phyloP scores from a whole-genome alignment of 1,140 invertebrate genomes.

The Platyscapa corneri region DNA sequence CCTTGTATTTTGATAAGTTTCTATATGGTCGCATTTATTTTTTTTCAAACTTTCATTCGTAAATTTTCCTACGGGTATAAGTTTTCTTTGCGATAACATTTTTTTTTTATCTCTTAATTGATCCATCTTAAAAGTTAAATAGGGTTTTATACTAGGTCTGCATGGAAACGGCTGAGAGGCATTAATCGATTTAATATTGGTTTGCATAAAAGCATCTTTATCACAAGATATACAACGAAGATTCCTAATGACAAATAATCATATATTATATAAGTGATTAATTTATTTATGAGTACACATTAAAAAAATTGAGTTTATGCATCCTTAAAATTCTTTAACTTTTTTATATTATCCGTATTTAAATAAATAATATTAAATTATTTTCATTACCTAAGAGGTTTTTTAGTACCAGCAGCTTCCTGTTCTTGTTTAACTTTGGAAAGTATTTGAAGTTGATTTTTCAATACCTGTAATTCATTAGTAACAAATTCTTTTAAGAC shows the following conservation, averaged over 20 bases:
- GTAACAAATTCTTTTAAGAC: conserved; percentile 81
- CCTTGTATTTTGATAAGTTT: neutral
- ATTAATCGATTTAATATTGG: conserved; percentile 72
- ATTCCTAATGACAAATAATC: conserved; percentile 71
- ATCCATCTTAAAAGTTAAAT: conserved; percentile 81
- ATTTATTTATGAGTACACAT: neutral
- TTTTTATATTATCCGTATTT: neutral
- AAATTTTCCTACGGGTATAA: conserved; percentile 68
- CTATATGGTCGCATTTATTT: conserved; percentile 15
- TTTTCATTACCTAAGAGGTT: conserved; percentile 74
- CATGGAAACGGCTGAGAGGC: conserved; percentile 72
- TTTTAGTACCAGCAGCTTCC: conserved; percentile 82
- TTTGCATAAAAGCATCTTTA: conserved; percentile 80
- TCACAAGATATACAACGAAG: conserved; percentile 85
- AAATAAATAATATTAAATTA: conserved; percentile 9
- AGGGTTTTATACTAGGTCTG: conserved; percentile 76
- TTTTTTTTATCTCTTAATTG: conserved; percentile 76
- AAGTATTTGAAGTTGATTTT: conserved; percentile 78
- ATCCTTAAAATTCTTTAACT: too few relatives aligned
- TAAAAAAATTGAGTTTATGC: too few relatives aligned
- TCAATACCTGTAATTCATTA: conserved; percentile 77
- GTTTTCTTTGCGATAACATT: conserved; percentile 66
- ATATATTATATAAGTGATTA: conserved; percentile 1
- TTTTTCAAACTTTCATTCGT: conserved; percentile 56
- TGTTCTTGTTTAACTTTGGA: conserved; percentile 76